phyloP scores from a whole-genome alignment of 2,113 vertebrate genomes.

The human region DNA sequence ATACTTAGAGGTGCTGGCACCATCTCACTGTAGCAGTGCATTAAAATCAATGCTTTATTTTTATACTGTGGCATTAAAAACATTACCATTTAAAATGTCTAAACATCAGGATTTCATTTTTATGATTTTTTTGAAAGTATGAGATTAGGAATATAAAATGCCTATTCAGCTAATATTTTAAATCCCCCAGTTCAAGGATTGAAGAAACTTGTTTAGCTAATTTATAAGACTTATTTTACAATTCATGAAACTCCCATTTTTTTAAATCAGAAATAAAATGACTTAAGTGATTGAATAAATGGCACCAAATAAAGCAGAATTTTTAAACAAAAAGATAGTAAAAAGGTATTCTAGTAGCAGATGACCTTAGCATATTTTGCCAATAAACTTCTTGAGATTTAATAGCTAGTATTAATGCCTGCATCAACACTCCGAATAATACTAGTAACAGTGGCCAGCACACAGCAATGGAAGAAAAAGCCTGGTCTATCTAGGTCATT shows the following conservation, averaged over 20 bases:
- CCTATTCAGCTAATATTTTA: background rate
- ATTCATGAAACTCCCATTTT: background rate
- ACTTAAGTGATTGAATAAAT: background rate
- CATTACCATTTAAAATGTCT: background rate
- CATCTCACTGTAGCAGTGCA: background rate
- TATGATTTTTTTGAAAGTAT: background rate
- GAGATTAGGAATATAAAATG: background rate
- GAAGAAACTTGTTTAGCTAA: background rate
- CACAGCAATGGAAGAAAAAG: background rate
- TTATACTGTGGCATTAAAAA: background rate
- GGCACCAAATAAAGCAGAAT: background rate
- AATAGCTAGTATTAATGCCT: background rate
- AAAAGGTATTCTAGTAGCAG: background rate
- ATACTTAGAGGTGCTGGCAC: background rate
- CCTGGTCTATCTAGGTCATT: background rate
- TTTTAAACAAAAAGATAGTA: background rate
- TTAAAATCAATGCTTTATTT: background rate
- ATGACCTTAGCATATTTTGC: background rate
- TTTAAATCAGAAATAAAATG: conserved; percentile 10
- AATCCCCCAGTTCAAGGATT: background rate
- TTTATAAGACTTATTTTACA: background rate
- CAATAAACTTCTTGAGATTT: background rate
- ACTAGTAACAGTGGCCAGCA: background rate
- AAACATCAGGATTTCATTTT: background rate
- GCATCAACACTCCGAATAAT: background rate